These are phyloP conservation scores for Grammomys dolichurus DNA, from an alignment of 2,113 vertebrate genomes.

Conservation along the genomic window DNA sequence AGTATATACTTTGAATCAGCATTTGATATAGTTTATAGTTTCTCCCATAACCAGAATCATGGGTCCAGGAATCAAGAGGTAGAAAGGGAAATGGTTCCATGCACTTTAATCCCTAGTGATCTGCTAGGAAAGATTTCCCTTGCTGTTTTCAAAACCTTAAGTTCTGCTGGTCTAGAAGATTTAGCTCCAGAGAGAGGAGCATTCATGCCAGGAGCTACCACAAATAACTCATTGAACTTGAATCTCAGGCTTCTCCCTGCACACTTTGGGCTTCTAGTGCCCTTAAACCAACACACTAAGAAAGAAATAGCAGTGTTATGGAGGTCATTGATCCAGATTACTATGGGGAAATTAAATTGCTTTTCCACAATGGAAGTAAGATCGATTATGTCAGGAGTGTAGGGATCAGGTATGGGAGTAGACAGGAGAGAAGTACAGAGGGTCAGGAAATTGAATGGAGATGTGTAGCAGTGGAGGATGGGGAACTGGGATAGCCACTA, in stretches of 20 bases:
- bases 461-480: too few species aligned
- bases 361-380: background rate
- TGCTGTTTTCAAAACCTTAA: background rate
- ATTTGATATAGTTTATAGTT: background rate
- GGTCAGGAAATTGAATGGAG: too few species aligned
- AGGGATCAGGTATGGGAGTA: slow-evolving; percentile 50
- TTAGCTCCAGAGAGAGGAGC: background rate
- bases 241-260: background rate
- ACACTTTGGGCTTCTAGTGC: background rate
- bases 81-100: background rate
- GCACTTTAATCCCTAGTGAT: background rate
- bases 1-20: background rate
- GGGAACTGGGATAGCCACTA: too few species aligned
- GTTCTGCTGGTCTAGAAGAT: background rate
- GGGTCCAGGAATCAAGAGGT: background rate
- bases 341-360: background rate
- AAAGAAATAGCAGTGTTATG: background rate
- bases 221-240: background rate
- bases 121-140: background rate
- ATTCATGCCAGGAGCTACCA: background rate
- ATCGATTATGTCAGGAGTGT: background rate
- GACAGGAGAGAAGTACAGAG: too few species aligned
- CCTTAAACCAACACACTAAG: background rate
- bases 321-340: background rate
- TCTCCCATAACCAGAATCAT: background rate